Evolutionary conservation across 1,140 invertebrate genomes (phyloP), one percentile per base, ranked within the genome.

Genomic region (Radopholus similis): DNA sequence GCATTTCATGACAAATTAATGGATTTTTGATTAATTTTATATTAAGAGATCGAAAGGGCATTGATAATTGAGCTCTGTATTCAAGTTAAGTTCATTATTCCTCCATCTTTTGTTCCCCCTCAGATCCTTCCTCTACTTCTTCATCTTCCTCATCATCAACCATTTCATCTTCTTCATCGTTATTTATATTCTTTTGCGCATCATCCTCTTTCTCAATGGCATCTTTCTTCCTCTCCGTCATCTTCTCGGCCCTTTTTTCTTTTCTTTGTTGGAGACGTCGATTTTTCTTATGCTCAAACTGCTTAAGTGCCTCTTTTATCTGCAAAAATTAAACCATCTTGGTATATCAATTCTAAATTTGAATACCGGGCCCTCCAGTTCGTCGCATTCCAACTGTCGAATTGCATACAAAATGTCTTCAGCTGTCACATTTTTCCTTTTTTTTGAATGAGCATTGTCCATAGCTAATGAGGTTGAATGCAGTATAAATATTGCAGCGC

Each of bases 341-440:
- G n/a, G 13, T 59, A 13, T n/a, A 35, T 11, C 13, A n/a, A 62
- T 59, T 1, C 13, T 59, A 59, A 47, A 9, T 59, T 59, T 59
- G 53, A 21, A 58, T 4, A 70, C 68, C 40, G 65, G 65, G 6
- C 30, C 53, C 35, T 71, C 68, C 11, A 70, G 51, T 21, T 70
- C 68, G 34, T 53, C 47, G 32, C 68, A 70, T 23, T 70, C 68
- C 26, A 70, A 32, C 26, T 49, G 34, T 8, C 47, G 56, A 15
- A 70, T 55, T 4, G 68, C 68, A 37, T 73, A 55, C 18, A 70
- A 35, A 18, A 70, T 28, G 53, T 70, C 68, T 34, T 70, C 68
- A 15, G 68, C 66, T 2, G 63, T 70, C 18, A 70, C 21, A 37
- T 70, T 70, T 51, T 72, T 70, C 15, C 68, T 30, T 18, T 70